Evolutionary conservation across 2,113 vertebrate genomes (phyloP), one percentile per base, ranked within the genome.

Genomic region (Ploceus nigricollis): DNA sequence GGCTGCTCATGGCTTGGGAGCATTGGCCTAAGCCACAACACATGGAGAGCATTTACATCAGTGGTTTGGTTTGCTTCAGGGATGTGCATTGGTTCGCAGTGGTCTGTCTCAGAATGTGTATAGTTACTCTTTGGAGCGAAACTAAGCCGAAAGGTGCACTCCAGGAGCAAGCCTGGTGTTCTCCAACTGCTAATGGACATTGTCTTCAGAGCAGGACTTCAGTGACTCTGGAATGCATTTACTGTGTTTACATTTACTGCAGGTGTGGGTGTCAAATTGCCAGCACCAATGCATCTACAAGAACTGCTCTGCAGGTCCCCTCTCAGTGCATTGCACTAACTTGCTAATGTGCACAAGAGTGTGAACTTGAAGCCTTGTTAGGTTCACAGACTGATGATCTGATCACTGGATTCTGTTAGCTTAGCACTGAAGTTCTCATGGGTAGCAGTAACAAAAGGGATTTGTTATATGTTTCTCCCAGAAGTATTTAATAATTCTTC

Each of bases 21-120:
- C 22, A 0, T 1, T 30, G 39, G 12, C 47, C 48, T n/a, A 1
- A 30, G 40, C 16, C 54, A 42, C 33, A 78, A 4, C 31, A 25
- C 16, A 3, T 1, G 1, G 8, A 15, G 37, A 35, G 20, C n/a
- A 3, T 24, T 60, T 58, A 0, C 0, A 1, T 3, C 40, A n/a
- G 21, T 50, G 56, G 16, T 89, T 31, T 15, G 42, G 18, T 47
- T 63, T 64, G 61, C 22, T 30, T 88, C 31, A 35, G 75, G 53
- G 22, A 20, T 72, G 4, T 68, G 28, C 53, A 50, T 42, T 54
- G 31, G 6, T 84, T 56, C 87, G 87, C 48, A 33, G 45, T 28
- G 23, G 3, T 17, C 13, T 72, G 60, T 58, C 44, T 87, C 30
- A n/a, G 40, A 37, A 33, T 27, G 22, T 25, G 18, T 18, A 1